Base-by-base conservation (phyloP, 2,888 invertebrate genomes). In the Exephanes ischioxanthus region DNA sequence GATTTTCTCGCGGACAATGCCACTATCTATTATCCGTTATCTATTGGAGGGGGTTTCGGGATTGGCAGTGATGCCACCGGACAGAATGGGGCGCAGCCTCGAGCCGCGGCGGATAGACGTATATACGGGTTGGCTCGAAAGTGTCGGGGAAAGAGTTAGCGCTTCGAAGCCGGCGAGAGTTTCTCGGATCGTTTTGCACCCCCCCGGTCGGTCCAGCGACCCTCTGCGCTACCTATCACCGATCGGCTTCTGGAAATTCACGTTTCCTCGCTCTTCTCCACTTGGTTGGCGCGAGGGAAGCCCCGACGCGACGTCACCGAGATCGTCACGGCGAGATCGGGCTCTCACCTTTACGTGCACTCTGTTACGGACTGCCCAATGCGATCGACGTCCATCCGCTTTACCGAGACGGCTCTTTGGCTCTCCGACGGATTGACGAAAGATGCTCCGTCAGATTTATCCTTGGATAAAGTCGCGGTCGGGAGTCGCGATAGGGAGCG, bases 1-100 rank as follows among this genome's bases (percentile, higher is more conserved):
- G 87, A 87, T 87, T 87, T 84, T 86, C 82, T 80, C 78, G 79
- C 78, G 82, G 83, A 87, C 88, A 88, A 88, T 88, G 87, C 86
- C 86, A 86, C 79, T 85, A 88, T 88, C 88, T 88, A 87, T 87
- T 88, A 87, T 88, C 86, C 85, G 86, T 85, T 87, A 86, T 88
- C 86, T 87, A 86, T 83, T 80, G 84, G 80, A 68, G 63, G 84
- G 19, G 22, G 78, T 80, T 85, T 85, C 77, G 79, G 73, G 87
- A 83, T 80, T 81, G 81, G 71, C 76, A 76, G 80, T 78, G 78
- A 73, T 85, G 77, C 75, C 78, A 76, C 80, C 76, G 58, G 81
- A 73, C 72, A 61, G 66, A 75, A 67, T 33, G 48, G 73, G 33
- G 16, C 30, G 30, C 22, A 30, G 30, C 51, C 45, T 33, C 4